These are phyloP conservation scores for Trichogramma dendrolimi DNA, from an alignment of 2,888 invertebrate genomes.

Conservation along the genomic window DNA sequence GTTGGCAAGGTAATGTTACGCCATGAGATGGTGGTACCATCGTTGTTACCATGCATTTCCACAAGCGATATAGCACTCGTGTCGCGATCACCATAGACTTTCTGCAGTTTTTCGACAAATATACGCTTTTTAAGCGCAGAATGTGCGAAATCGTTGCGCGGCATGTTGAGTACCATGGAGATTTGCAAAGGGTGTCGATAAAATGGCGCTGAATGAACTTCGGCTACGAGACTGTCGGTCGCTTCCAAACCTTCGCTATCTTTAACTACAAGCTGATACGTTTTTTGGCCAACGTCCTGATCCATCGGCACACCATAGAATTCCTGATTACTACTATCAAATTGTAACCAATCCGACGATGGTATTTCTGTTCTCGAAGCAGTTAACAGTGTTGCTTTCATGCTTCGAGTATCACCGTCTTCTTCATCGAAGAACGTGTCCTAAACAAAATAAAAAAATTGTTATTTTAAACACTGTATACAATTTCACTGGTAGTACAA, in stretches of 20 bases:
- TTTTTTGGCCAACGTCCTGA: constrained; percentile 66
- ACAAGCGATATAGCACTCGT: constrained; percentile 71
- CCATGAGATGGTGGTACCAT: constrained; percentile 69
- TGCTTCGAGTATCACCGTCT: constrained; percentile 69
- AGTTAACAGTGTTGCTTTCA: constrained; percentile 71
- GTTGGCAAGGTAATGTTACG: constrained; percentile 76
- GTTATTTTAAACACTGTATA: neutral
- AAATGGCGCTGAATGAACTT: constrained; percentile 64
- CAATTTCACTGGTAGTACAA: constrained; percentile 30
- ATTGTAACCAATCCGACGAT: constrained; percentile 78
- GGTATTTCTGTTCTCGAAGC: constrained; percentile 67
- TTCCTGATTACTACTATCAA: constrained; percentile 82
- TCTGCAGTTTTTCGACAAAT: constrained; percentile 75
- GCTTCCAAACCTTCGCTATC: constrained; percentile 57
- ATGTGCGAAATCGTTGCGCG: constrained; percentile 65
- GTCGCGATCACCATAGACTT: constrained; percentile 71
- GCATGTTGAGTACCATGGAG: constrained; percentile 71
- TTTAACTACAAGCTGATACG: constrained; percentile 68
- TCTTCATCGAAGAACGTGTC: constrained; percentile 89
- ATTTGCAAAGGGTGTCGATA: constrained; percentile 70
- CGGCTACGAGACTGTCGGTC: constrained; percentile 74
- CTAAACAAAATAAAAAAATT: constrained; percentile 47
- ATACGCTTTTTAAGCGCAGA: constrained; percentile 72
- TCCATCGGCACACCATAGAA: constrained; percentile 80
- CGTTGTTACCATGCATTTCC: constrained; percentile 56